Conservation (phyloP, 2,797 vertebrate species). For the Acropternis orthonyx region DNA sequence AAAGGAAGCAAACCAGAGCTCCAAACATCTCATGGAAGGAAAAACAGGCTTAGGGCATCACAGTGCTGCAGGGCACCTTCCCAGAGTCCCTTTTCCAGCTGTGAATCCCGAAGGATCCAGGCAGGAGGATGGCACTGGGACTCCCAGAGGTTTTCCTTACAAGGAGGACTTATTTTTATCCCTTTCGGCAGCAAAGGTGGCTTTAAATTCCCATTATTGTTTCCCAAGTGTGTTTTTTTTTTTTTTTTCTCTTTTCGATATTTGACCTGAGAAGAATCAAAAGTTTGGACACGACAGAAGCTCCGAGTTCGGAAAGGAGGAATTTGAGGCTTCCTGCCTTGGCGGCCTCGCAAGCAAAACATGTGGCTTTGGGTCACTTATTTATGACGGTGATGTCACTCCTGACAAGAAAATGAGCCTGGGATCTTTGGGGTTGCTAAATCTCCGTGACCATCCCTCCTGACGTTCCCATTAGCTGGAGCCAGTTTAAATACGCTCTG, state of each 20-base stretch:
- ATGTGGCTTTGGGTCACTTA: background rate
- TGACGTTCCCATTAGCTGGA: background rate
- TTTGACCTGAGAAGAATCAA: background rate
- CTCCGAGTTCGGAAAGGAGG: background rate
- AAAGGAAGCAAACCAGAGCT: background rate
- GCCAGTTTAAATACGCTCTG: background rate
- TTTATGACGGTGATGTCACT: constrained; percentile 9
- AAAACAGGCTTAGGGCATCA: background rate
- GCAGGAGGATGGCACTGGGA: background rate
- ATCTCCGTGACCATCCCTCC: background rate
- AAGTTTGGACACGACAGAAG: background rate
- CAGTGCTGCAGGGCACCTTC: accelerated
- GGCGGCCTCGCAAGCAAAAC: background rate
- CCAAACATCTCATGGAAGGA: background rate
- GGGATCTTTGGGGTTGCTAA: background rate
- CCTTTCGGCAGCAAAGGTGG: background rate
- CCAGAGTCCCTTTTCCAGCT: background rate
- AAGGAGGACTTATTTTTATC: background rate
- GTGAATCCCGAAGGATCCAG: background rate
- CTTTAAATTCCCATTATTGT: background rate
- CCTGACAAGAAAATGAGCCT: constrained; percentile 12
- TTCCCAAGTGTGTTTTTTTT: background rate
- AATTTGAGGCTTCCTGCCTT: constrained; percentile 35
- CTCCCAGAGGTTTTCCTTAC: background rate
- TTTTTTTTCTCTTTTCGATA: background rate